Percentiles rank a stretch among this genome's conserved stretches.
Conservation (phyloP, 2,888 invertebrate species). For the Hesperia comma region DNA sequence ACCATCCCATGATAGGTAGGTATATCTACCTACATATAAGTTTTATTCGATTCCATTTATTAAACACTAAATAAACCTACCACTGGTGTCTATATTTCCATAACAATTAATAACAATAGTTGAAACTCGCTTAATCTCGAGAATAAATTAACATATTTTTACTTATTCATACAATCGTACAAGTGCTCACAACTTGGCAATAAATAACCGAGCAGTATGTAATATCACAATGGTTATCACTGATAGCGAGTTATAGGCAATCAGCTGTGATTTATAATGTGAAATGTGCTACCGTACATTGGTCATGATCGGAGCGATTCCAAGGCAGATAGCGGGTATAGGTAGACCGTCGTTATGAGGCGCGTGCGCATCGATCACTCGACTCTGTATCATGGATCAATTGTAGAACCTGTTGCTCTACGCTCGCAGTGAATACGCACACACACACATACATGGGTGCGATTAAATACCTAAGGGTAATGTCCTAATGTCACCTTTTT, state of each 20-base stretch:
- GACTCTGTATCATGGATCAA: constrained; percentile 50
- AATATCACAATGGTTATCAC: constrained; percentile 67
- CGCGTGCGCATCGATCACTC: constrained; percentile 60
- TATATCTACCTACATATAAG: no score
- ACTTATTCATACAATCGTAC: not conserved
- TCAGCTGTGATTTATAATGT: constrained; percentile 68
- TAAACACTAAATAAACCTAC: no score
- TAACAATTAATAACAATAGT: not conserved
- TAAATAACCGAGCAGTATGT: constrained; percentile 45
- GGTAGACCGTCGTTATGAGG: constrained; percentile 41
- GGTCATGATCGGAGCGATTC: constrained; percentile 42
- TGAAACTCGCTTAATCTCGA: not conserved
- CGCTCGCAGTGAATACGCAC: constrained; percentile 18
- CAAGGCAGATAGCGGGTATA: constrained; percentile 27
- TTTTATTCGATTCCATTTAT: no score
- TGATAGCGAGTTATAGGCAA: constrained; percentile 66
- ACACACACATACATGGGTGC: not conserved
- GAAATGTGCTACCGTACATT: constrained; percentile 62
- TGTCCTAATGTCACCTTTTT: constrained; percentile 7
- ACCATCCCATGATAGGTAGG: no score
- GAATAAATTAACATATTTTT: constrained; percentile 10
- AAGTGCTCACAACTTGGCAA: constrained; percentile 4
- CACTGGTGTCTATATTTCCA: no score
- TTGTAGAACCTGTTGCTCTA: constrained; percentile 41
- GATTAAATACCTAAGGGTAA: constrained; percentile 5